These are phyloP conservation scores for Nudaria mundana DNA, from an alignment of 2,888 invertebrate genomes.

Conservation along the genomic window DNA sequence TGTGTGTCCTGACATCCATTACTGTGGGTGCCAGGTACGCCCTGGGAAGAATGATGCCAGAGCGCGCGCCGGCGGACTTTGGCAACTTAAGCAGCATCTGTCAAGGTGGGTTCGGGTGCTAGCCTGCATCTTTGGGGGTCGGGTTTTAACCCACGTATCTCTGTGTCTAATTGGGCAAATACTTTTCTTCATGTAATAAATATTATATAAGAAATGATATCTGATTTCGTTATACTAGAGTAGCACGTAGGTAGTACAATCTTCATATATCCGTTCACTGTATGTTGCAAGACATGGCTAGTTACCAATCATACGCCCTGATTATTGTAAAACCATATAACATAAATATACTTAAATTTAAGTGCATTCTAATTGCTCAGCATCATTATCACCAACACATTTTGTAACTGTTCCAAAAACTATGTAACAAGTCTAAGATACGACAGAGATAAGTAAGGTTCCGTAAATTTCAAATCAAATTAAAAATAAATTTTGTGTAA, in stretches of 20 bases:
- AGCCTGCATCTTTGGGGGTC: too few species aligned
- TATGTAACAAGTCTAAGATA: not conserved
- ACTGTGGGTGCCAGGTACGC: too few species aligned
- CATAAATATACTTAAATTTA: constrained; percentile 1
- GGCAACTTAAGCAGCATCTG: too few species aligned
- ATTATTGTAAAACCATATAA: constrained; percentile 1
- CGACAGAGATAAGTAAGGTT: not conserved
- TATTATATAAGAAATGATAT: constrained; percentile 1
- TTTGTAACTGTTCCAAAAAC: not conserved
- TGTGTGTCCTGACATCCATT: too few species aligned
- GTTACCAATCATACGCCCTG: constrained; percentile 12
- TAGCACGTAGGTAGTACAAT: constrained; percentile 7
- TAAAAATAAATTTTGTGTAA: not conserved
- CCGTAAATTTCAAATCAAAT: too few species aligned
- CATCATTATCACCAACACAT: not conserved
- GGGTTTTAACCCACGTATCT: too few species aligned
- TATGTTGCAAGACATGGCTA: constrained; percentile 23
- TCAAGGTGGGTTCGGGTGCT: too few species aligned
- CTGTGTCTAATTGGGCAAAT: too few species aligned
- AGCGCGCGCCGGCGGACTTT: too few species aligned
- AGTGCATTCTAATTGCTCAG: constrained; percentile 1
- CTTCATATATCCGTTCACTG: constrained; percentile 21
- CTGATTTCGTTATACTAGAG: constrained; percentile 3
- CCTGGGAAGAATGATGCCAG: too few species aligned
- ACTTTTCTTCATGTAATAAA: too few species aligned